Conservation (phyloP, 2,888 invertebrate species). For the Encarsia formosa region DNA sequence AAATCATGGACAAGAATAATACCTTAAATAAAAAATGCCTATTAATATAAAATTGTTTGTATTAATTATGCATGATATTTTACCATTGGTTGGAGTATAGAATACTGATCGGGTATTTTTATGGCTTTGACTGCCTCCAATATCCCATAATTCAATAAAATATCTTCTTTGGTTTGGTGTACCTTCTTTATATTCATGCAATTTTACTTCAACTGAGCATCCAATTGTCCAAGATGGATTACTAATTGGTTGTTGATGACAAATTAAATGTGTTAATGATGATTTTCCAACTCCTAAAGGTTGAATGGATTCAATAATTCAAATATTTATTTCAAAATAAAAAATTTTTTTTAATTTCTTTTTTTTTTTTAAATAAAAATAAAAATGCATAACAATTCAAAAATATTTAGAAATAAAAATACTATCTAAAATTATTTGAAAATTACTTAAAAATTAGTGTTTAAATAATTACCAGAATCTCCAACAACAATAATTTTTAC, state of each 20-base stretch:
- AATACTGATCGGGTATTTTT: conserved; percentile 90
- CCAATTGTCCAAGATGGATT: conserved; percentile 96
- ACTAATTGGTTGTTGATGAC: conserved; percentile 77
- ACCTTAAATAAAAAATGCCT: conserved; percentile 54
- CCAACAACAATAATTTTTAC: conserved; percentile 88
- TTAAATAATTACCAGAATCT: conserved; percentile 71
- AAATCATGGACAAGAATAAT: conserved; percentile 95
- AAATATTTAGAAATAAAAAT: too few relatives aligned
- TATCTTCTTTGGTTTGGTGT: conserved; percentile 86
- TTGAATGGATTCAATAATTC: conserved; percentile 31
- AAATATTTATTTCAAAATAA: background rate
- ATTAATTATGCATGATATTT: background rate
- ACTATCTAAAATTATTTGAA: too few relatives aligned
- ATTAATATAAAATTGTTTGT: background rate
- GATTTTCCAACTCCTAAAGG: conserved; percentile 96
- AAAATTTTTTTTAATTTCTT: background rate
- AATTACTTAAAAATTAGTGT: too few relatives aligned
- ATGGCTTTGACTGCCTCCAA: conserved; percentile 92
- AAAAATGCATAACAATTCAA: background rate
- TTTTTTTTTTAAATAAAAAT: background rate
- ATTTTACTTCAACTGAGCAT: conserved; percentile 90
- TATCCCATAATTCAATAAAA: conserved; percentile 95
- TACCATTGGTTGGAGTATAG: conserved; percentile 89
- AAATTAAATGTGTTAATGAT: conserved; percentile 86
- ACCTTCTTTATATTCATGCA: conserved; percentile 92